Conservation (phyloP, 2,888 invertebrate species). For the Pseudoips prasinana region DNA sequence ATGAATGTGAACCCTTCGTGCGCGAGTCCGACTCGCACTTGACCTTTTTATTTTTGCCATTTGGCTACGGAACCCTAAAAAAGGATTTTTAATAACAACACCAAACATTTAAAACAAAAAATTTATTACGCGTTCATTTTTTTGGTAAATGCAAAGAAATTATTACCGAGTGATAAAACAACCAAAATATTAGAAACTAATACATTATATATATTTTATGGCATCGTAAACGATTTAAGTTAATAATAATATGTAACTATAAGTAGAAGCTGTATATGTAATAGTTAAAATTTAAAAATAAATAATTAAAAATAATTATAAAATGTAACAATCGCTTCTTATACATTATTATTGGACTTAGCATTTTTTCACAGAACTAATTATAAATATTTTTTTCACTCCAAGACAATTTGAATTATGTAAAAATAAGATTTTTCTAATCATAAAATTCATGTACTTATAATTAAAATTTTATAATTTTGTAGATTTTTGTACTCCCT, state of each 20-base stretch:
- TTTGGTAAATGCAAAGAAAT: constrained; percentile 76
- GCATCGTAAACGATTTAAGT: constrained; percentile 57
- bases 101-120: constrained; percentile 54
- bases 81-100: constrained; percentile 4
- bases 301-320: constrained; percentile 55
- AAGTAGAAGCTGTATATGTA: constrained; percentile 69
- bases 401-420: no score
- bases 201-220: constrained; percentile 57
- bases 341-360: constrained; percentile 36
- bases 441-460: no score
- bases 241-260: constrained; percentile 44
- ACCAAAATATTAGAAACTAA: constrained; percentile 58
- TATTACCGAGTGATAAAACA: constrained; percentile 68
- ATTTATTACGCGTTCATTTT: constrained; percentile 62
- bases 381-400: not conserved
- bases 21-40: no score
- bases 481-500: not conserved
- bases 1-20: no score
- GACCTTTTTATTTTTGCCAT: no score
- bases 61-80: no score
- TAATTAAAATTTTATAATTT: no score
- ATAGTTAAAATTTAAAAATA: constrained; percentile 52
- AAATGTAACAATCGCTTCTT: constrained; percentile 55
- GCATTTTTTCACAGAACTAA: constrained; percentile 57
- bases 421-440: no score